These are phyloP conservation scores for Nephrocerus scutellatus DNA, from an alignment of 2,888 invertebrate species.

Conservation along the genomic window DNA sequence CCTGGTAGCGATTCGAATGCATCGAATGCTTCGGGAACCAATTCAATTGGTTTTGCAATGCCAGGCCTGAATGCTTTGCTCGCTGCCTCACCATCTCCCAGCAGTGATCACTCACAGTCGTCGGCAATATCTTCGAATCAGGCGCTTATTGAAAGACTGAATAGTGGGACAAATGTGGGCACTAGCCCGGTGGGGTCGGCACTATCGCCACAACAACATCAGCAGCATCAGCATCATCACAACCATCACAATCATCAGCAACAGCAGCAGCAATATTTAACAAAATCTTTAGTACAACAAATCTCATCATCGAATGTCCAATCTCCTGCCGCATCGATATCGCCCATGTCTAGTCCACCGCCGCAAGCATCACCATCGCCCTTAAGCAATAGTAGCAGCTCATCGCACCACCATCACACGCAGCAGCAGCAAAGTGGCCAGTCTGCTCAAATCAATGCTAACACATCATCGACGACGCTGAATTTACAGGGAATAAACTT, in stretches of 20 bases:
- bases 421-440: constrained; percentile 40
- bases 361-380: constrained; percentile 47
- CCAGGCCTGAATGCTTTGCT: constrained; percentile 54
- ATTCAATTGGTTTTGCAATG: constrained; percentile 52
- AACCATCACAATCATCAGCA: too few species aligned
- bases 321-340: constrained; percentile 48
- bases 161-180: constrained; percentile 31
- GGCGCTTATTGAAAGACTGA: constrained; percentile 43
- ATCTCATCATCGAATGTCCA: constrained; percentile 32
- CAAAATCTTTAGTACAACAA: constrained; percentile 39
- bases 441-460: too few species aligned
- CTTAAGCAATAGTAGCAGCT: constrained; percentile 24
- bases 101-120: constrained; percentile 43
- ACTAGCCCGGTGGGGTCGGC: constrained; percentile 25
- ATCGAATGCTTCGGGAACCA: constrained; percentile 44
- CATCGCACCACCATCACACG: constrained; percentile 38
- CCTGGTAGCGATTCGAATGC: constrained; percentile 47
- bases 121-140: constrained; percentile 38
- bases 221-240: constrained; percentile 25
- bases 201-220: constrained; percentile 40
- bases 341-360: constrained; percentile 56
- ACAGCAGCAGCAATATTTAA: constrained; percentile 35
- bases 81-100: constrained; percentile 42
- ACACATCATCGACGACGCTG: constrained; percentile 47
- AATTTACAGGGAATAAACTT: constrained; percentile 67